These are phyloP conservation scores for Erythrocebus patas DNA, from an alignment of 2,113 vertebrate species.

Conservation along the genomic window DNA sequence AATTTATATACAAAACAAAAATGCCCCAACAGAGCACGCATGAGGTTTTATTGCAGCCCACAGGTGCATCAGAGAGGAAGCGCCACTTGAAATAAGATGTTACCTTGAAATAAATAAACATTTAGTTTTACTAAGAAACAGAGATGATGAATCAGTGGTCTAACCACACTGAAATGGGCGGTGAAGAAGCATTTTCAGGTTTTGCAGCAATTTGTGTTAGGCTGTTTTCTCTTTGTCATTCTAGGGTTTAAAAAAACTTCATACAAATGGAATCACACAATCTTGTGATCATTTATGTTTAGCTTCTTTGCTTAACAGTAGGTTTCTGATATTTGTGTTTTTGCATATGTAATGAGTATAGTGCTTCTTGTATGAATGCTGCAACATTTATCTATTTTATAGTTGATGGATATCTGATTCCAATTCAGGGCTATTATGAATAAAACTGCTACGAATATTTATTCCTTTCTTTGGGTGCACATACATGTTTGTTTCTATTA, in stretches of 20 bases:
- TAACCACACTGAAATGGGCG: neutral
- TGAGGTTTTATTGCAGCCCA: neutral
- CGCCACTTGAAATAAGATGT: neutral
- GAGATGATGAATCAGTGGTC: neutral
- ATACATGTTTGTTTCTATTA: neutral
- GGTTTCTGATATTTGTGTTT: neutral
- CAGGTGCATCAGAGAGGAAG: neutral
- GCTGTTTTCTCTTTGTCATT: neutral
- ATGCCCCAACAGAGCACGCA: neutral
- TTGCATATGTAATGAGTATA: neutral
- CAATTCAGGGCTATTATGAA: neutral
- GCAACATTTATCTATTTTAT: neutral
- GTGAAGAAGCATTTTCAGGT: neutral
- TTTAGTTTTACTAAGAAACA: neutral
- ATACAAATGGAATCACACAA: neutral
- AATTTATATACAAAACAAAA: neutral
- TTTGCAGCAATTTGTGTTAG: neutral
- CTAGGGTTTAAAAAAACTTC: neutral
- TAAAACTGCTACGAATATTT: neutral
- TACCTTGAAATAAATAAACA: neutral
- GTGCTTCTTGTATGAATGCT: neutral
- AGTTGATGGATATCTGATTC: neutral
- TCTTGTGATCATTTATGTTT: neutral
- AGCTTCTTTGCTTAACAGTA: neutral
- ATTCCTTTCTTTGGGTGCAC: no score